Conservation (phyloP, 2,797 vertebrate species). For the Ctenopoma kingsleyae region DNA sequence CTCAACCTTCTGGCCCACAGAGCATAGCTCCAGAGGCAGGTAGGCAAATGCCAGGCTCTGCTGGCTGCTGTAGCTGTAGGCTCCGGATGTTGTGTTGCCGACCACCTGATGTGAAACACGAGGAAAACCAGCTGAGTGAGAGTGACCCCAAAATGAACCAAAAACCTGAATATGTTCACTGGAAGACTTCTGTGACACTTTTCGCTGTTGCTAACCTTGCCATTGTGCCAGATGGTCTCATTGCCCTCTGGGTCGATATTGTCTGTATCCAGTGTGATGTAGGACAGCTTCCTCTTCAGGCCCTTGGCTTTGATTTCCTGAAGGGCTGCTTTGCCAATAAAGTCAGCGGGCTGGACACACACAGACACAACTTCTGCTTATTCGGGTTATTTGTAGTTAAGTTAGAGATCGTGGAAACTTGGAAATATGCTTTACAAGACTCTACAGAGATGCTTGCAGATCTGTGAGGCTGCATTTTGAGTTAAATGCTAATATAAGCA, state of each 20-base stretch:
- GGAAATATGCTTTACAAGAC: not conserved
- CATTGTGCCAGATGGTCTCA: constrained; percentile 93
- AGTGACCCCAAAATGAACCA: not conserved
- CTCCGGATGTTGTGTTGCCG: constrained; percentile 96
- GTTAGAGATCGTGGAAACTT: not conserved
- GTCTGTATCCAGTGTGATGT: constrained; percentile 90
- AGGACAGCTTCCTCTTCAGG: constrained; percentile 90
- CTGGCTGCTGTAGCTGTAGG: constrained; percentile 91
- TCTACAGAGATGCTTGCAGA: not conserved
- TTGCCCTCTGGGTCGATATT: constrained; percentile 96
- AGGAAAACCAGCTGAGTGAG: not conserved
- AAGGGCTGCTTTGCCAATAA: constrained; percentile 86
- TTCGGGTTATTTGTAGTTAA: not conserved
- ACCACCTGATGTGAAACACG: constrained; percentile 86
- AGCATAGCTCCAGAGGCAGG: constrained; percentile 88
- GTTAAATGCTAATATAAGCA: no score
- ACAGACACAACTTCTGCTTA: constrained; percentile 7
- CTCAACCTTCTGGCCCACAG: constrained; percentile 91
- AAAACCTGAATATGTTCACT: not conserved
- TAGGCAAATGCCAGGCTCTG: constrained; percentile 95
- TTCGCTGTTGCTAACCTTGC: constrained; percentile 84
- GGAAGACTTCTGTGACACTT: not conserved
- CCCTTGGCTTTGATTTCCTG: constrained; percentile 92
- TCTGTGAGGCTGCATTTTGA: not conserved
- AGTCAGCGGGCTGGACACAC: constrained; percentile 69